A percentile compares a stretch with the other conserved stretches of the same genome.
Evolutionary conservation across 2,888 invertebrate species (phyloP).

Genomic region (Ichneumoninae sp.): DNA sequence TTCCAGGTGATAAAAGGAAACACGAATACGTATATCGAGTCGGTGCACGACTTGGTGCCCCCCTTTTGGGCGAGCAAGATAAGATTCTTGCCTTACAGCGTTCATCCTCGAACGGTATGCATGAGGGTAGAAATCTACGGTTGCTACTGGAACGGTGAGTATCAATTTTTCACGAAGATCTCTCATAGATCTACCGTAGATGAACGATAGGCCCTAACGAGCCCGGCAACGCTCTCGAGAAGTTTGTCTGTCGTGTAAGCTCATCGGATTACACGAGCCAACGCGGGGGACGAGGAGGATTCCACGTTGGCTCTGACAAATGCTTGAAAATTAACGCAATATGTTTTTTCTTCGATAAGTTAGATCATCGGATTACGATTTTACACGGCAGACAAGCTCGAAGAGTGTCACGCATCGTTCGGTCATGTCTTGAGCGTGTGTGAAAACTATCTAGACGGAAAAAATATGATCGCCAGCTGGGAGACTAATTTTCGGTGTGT

Average conservation of each 20-base stretch:
- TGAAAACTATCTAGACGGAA: background rate
- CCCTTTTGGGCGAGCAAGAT: slow-evolving; percentile 94
- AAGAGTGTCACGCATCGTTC: slow-evolving; percentile 7
- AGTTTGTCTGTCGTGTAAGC: slow-evolving; percentile 17
- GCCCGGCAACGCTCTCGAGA: background rate
- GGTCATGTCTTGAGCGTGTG: background rate
- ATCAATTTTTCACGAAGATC: slow-evolving; percentile 6
- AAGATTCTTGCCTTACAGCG: slow-evolving; percentile 93
- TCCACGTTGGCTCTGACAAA: slow-evolving; percentile 2
- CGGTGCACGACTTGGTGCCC: slow-evolving; percentile 91
- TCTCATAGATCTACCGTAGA: slow-evolving; percentile 29
- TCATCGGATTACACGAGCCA: slow-evolving; percentile 19
- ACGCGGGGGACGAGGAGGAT: slow-evolving; percentile 8
- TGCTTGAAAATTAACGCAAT: slow-evolving; percentile 26
- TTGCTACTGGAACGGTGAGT: slow-evolving; percentile 89
- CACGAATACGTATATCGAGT: slow-evolving; percentile 93
- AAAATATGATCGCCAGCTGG: slow-evolving; percentile 8
- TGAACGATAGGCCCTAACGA: slow-evolving; percentile 21
- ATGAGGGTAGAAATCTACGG: slow-evolving; percentile 96
- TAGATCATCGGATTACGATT: slow-evolving; percentile 28
- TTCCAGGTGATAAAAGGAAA: slow-evolving; percentile 93
- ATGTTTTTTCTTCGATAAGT: slow-evolving; percentile 17
- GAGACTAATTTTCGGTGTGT: slow-evolving; percentile 23
- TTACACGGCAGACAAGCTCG: slow-evolving; percentile 22
- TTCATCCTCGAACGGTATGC: slow-evolving; percentile 93